Conservation (phyloP, 1,140 invertebrate species). For the Nasonia giraulti region DNA sequence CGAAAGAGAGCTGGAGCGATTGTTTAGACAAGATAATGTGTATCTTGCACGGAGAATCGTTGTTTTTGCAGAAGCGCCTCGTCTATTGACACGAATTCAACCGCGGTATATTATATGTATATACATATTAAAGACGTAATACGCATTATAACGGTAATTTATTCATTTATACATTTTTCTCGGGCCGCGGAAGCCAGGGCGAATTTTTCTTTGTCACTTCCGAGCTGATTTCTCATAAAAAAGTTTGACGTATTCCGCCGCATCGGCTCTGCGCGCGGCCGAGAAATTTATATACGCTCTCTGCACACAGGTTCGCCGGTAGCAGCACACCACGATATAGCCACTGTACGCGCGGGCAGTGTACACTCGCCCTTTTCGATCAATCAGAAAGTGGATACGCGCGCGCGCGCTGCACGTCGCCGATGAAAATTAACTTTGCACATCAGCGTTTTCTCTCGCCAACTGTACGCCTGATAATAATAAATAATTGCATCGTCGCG, state of each 20-base stretch:
- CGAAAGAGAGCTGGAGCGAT: not conserved
- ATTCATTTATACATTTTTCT: conserved; percentile 1
- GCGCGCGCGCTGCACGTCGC: not conserved
- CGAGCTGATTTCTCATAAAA: conserved; percentile 23
- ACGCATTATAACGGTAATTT: too few species aligned
- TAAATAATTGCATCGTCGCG: not conserved
- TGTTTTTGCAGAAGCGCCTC: not conserved
- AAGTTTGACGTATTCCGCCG: not conserved
- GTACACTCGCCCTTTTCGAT: not conserved
- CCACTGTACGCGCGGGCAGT: not conserved
- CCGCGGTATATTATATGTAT: too few species aligned
- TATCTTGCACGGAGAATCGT: not conserved
- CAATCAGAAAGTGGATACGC: conserved; percentile 18
- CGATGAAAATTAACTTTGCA: conserved; percentile 4
- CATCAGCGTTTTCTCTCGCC: not conserved
- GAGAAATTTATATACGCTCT: not conserved
- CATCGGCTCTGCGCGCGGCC: not conserved
- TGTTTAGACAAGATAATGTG: not conserved
- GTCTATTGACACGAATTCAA: not conserved
- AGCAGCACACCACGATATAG: not conserved
- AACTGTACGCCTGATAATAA: conserved; percentile 17
- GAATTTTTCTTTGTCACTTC: conserved; percentile 29
- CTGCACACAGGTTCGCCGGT: not conserved
- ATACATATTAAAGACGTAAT: too few species aligned
- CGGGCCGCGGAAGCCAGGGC: too few species aligned